Base-by-base conservation (phyloP, 2,888 invertebrate genomes). In the Julus scanicus region DNA sequence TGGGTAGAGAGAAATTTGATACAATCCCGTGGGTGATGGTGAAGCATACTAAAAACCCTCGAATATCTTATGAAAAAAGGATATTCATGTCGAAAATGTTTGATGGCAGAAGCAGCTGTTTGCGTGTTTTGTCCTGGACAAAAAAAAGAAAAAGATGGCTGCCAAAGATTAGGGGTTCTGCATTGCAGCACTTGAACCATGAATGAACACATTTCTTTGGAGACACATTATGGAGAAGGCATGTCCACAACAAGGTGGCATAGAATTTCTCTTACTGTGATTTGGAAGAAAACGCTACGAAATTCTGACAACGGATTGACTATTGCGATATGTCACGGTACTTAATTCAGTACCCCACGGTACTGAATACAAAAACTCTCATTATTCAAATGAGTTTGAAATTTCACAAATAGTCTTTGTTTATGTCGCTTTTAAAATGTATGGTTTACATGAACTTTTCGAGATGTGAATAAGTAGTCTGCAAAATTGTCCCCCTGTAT, bases 31-130 rank as follows among this genome's bases (percentile, higher is more conserved):
- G 71, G 71, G 71, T 71, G 71, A 71, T 71, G 71, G 71, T 71
- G 9, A 20, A 71, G 71, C 71, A 71, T 71, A 71, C 71, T 71
- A 71, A 71, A 29, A 71, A 71, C 71, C 71, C 71, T 71, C 29
- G 71, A 71, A 71, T 71, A 29, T 29, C n/a, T 29, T 71, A 71
- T 71, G 71, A 71, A 71, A 71, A 71, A 71, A 71, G 71, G 29
- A 71, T 71, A 71, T 71, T 71, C 71, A 71, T 71, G 71, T 71
- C 9, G 29, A 71, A 71, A n/a, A 71, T 8, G 29, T 71, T 71
- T 71, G 71, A 71, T 71, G 71, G 71, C 71, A 29, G 71, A 71
- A 71, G 71, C 71, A 71, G 71, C 71, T 71, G 71, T 71, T 71
- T 29, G 20, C 71, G 8, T 71, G 71, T 17, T 29, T 71, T 71